These are phyloP conservation scores for Suncus etruscus DNA, from an alignment of 2,113 vertebrate species.

Conservation along the genomic window DNA sequence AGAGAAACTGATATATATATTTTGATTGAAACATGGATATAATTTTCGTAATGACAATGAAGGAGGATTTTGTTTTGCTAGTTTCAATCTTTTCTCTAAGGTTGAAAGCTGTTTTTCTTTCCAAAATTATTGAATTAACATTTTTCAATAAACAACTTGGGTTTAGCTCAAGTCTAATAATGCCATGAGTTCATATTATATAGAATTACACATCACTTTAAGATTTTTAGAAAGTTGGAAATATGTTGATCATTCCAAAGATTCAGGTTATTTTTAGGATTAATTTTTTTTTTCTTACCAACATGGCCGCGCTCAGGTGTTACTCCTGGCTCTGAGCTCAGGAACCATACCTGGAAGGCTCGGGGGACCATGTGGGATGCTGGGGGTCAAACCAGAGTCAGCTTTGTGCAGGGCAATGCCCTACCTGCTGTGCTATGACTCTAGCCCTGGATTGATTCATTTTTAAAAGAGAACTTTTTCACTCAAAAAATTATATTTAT, in stretches of 20 bases:
- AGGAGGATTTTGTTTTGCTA: not conserved
- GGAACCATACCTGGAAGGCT: too few species aligned
- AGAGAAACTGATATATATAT: slow-evolving; percentile 1
- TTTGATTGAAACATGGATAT: slow-evolving; percentile 49
- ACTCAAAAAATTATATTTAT: too few species aligned
- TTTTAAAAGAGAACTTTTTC: too few species aligned
- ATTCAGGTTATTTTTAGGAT: not conserved
- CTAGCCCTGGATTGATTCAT: too few species aligned
- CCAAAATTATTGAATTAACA: slow-evolving; percentile 4
- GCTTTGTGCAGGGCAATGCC: too few species aligned
- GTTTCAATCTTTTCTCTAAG: not conserved
- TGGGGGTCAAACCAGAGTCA: too few species aligned
- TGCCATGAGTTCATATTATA: not conserved
- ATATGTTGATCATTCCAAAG: not conserved
- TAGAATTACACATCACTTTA: slow-evolving; percentile 54
- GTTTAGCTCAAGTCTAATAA: not conserved
- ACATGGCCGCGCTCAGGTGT: too few species aligned
- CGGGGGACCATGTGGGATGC: too few species aligned
- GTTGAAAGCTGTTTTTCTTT: not conserved
- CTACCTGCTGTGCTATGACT: too few species aligned
- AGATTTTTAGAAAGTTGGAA: slow-evolving; percentile 27
- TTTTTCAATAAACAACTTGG: not conserved
- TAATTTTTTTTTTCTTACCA: not conserved
- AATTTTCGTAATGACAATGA: slow-evolving; percentile 34
- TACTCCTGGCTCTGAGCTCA: too few species aligned